Base-by-base conservation (phyloP, 2,797 vertebrate species). In the Sciurus carolinensis region DNA sequence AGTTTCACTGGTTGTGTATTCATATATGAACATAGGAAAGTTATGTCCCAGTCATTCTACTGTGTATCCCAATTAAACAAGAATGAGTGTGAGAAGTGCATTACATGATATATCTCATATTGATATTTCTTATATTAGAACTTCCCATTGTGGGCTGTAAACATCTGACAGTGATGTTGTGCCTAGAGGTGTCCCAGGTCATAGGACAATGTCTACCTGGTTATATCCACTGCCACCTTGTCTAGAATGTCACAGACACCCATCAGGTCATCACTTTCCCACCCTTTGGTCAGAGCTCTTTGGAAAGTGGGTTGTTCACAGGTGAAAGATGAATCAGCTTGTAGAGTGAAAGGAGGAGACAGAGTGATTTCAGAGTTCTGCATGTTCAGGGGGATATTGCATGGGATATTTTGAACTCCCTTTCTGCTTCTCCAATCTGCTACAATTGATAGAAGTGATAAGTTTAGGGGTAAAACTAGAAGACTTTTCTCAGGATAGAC, bases 311-410 rank as follows among this genome's bases (percentile, higher is more conserved):
- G 0, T 20, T 91, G 69, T 72, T 1, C 3, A 72, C 3, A 80
- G 33, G 7, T 7, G 59, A 54, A 36, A 7, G 12, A 13, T 57
- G n/a, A 75, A 14, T 80, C 36, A 54, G 42, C 71, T 42, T 6
- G 39, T n/a, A 6, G n/a, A 3, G 1, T 52, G 5, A n/a, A 0
- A 3, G 11, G 22, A 33, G 2, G 57, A 12, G 2, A 15, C 22
- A 14, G 10, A 24, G 10, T 3, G 11, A 5, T 81, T 57, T 76
- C 64, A 77, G 9, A 9, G 3, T 11, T 69, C 8, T 59, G 10
- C 6, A 47, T 14, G 8, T 26, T 22, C 47, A 88, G 28, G 33
- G 12, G 3, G 1, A 7, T n/a, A n/a, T n/a, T 6, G 10, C n/a
- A 0, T 11, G 72, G 52, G 13, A 12, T 42, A 7, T 2, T 50